Base-by-base conservation (phyloP, 2,888 invertebrate genomes). In the Drosophila mimica region DNA sequence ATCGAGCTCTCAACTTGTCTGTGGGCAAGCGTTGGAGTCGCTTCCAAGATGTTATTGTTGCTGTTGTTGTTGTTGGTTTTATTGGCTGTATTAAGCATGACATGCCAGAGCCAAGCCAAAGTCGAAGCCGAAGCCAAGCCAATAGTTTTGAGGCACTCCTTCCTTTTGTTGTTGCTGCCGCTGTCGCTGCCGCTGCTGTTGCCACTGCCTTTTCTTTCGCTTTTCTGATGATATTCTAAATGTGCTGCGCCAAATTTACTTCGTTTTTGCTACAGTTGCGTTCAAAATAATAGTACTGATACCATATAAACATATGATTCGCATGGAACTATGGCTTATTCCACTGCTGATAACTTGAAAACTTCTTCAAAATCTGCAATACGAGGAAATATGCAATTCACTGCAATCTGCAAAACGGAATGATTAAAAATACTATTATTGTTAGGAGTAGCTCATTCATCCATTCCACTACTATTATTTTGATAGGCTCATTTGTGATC, bases 221-320 rank as follows among this genome's bases (percentile, higher is more conserved):
- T 60, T 81, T 74, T 72, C 83, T 83, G 91, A 92, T 91, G 91
- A 91, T 92, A 92, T 91, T 91, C 91, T 91, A 91, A 91, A 90
- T 89, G 91, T 83, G 85, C 88, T 90, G 85, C 73, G 81, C 84
- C 84, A 85, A 91, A 84, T 90, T 91, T 83, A 87, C 83, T 87
- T 90, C 76, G 88, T 76, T 86, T 88, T 88, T 88, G 89, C 79
- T 75, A 83, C 46, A 46, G 25, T 46, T 46, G 46, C 15, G 15
- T 4, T 46, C 46, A 46, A 46, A 46, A 46, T 46, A 25, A 46
- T 46, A 25, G 25, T 15, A 25, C 0, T 25, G 15, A 5, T 46
- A 2, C 4, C 2, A 25, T 25, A 15, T 4, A 8, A 15, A 25
- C 25, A 25, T 15, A 8, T 8, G 20, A 7, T n/a, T n/a, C 40